Percentiles rank a stretch among this genome's conserved stretches.
phyloP scores from a whole-genome alignment of 1,140 invertebrate species.

The Ctenoplectra terminalis region DNA sequence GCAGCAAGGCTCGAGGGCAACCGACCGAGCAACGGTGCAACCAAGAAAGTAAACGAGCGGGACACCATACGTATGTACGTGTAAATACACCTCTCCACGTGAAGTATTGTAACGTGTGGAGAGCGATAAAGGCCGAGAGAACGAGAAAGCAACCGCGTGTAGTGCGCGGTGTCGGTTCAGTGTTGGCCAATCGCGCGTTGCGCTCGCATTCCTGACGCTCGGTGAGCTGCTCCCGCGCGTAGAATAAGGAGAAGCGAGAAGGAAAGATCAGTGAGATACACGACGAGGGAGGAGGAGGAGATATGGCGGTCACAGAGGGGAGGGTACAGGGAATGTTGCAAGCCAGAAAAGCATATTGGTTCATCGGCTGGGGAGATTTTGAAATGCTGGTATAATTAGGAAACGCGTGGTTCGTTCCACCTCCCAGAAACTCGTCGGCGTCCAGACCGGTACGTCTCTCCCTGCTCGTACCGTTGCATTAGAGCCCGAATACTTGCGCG shows the following conservation, averaged over 20 bases:
- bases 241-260: constrained; percentile 59
- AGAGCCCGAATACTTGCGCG: not conserved
- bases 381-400: constrained; percentile 80
- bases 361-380: constrained; percentile 79
- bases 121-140: constrained; percentile 51
- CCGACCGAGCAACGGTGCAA: not conserved
- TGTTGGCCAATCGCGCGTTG: constrained; percentile 78
- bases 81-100: too few species aligned
- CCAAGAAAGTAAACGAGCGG: not conserved
- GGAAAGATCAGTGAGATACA: constrained; percentile 50
- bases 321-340: constrained; percentile 72
- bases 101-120: too few species aligned
- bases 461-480: constrained; percentile 9
- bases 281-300: constrained; percentile 7
- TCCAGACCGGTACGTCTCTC: constrained; percentile 29
- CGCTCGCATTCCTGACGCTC: constrained; percentile 79
- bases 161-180: constrained; percentile 54
- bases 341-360: constrained; percentile 81
- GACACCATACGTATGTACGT: too few species aligned
- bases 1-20: constrained; percentile 1
- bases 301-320: constrained; percentile 16
- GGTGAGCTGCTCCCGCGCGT: constrained; percentile 62
- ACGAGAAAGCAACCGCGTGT: constrained; percentile 41
- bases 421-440: constrained; percentile 46
- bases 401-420: constrained; percentile 72